phyloP scores from a whole-genome alignment of 2,888 invertebrate species.

The Piscicola geometra region DNA sequence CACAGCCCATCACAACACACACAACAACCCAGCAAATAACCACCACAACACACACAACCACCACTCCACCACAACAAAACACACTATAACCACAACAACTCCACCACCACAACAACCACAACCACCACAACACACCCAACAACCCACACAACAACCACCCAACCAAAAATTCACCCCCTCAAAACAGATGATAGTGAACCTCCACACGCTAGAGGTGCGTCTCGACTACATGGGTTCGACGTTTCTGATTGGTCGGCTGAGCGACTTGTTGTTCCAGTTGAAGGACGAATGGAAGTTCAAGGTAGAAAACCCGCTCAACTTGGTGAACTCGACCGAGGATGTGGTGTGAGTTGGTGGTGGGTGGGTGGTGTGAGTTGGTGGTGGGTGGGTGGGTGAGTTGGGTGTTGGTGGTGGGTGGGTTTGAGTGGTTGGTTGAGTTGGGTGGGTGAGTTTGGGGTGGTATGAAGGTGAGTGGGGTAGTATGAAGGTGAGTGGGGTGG shows the following conservation, averaged over 20 bases:
- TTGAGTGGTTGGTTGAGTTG: not conserved
- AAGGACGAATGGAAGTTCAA: slow-evolving; percentile 80
- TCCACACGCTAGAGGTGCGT: slow-evolving; percentile 80
- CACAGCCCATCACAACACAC: no score
- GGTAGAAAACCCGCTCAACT: slow-evolving; percentile 49
- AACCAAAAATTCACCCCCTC: no score
- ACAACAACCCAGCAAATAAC: no score
- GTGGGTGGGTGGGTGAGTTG: not conserved
- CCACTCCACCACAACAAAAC: no score
- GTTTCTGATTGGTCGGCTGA: slow-evolving; percentile 83
- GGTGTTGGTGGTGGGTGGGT: not conserved
- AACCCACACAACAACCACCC: no score
- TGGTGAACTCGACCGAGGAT: not conserved
- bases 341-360: not conserved
- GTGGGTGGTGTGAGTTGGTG: not conserved
- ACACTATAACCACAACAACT: no score
- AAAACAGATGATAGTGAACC: slow-evolving; percentile 57
- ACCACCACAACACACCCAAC: no score
- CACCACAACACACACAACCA: no score
- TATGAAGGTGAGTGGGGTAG: no score
- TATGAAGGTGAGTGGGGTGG: no score
- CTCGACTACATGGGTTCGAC: slow-evolving; percentile 98
- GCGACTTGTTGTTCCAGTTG: slow-evolving; percentile 68
- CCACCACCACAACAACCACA: no score
- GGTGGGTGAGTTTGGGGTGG: no score